Conservation (phyloP, 2,797 vertebrate genomes). For the Cirrhinus mrigala region DNA sequence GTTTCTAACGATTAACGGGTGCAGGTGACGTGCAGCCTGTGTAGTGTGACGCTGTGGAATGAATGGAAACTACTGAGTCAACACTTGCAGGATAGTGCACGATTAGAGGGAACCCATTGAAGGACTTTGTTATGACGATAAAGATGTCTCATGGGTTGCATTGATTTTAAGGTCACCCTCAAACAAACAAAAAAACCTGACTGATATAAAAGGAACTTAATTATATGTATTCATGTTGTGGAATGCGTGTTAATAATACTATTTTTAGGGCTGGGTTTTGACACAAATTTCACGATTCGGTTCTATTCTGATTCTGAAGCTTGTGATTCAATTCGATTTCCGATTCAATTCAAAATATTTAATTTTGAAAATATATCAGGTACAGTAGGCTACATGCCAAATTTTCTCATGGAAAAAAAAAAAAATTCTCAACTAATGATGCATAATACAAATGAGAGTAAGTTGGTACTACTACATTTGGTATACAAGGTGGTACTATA, state of each 20-base stretch:
- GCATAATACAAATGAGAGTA: too few relatives aligned
- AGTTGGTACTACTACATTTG: too few relatives aligned
- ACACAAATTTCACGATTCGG: too few relatives aligned
- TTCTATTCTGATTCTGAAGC: too few relatives aligned
- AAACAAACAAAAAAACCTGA: neutral
- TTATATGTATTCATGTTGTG: neutral
- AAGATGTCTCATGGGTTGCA: neutral
- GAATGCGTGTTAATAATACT: neutral
- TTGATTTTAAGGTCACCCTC: neutral
- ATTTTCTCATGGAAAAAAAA: too few relatives aligned
- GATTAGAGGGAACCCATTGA: constrained; percentile 51
- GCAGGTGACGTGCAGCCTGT: constrained; percentile 33
- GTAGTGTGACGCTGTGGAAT: constrained; percentile 7
- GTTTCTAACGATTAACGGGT: neutral
- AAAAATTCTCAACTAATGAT: too few relatives aligned
- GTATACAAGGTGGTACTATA: too few relatives aligned
- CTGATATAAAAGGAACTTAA: neutral
- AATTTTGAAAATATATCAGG: too few relatives aligned
- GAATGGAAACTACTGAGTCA: constrained; percentile 63
- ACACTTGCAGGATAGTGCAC: constrained; percentile 46
- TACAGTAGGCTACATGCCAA: too few relatives aligned
- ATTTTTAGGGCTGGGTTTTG: neutral
- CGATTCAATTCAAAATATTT: too few relatives aligned
- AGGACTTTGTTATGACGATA: constrained; percentile 31
- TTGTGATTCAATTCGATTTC: too few relatives aligned